Percentiles rank a stretch among this genome's conserved stretches.
Evolutionary conservation across 2,113 vertebrate species (phyloP).

Genomic region (Monopterus albus): DNA sequence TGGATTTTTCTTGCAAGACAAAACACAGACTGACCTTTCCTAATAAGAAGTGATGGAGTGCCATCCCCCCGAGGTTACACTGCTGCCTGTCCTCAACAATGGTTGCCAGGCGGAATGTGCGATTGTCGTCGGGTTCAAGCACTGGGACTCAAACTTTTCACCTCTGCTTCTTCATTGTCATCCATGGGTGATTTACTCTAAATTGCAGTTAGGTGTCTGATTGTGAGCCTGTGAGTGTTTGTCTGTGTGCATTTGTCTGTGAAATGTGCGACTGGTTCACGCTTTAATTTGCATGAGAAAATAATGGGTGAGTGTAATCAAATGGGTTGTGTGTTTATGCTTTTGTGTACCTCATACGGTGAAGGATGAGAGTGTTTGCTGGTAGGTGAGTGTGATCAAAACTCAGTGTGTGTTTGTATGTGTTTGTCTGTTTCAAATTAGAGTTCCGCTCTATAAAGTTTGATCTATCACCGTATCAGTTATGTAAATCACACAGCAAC

Average conservation of each 20-base stretch:
- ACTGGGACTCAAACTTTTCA: slow-evolving; percentile 57
- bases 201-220: slow-evolving; percentile 39
- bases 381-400: slow-evolving; percentile 9
- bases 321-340: slow-evolving; percentile 25
- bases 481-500: slow-evolving; percentile 68
- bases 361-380: slow-evolving; percentile 15
- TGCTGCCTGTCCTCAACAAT: slow-evolving; percentile 51
- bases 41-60: slow-evolving; percentile 29
- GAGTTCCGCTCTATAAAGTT: slow-evolving; percentile 65
- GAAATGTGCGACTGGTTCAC: slow-evolving; percentile 36
- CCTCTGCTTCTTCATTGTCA: slow-evolving; percentile 48
- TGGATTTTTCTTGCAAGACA: slow-evolving; percentile 8
- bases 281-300: slow-evolving; percentile 55
- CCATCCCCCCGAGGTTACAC: slow-evolving; percentile 21
- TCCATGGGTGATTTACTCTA: slow-evolving; percentile 59
- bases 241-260: slow-evolving; percentile 37
- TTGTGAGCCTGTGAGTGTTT: slow-evolving; percentile 3
- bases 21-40: slow-evolving; percentile 64
- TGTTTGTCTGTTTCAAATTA: slow-evolving; percentile 39
- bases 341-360: slow-evolving; percentile 1
- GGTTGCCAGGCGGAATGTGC: slow-evolving; percentile 26
- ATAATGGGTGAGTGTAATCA: slow-evolving; percentile 48
- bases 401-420: slow-evolving; percentile 18
- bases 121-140: slow-evolving; percentile 34
- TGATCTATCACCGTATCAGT: slow-evolving; percentile 66